Evolutionary conservation across 1,140 invertebrate genomes (phyloP).

Genomic region (Magallana ariakensis): DNA sequence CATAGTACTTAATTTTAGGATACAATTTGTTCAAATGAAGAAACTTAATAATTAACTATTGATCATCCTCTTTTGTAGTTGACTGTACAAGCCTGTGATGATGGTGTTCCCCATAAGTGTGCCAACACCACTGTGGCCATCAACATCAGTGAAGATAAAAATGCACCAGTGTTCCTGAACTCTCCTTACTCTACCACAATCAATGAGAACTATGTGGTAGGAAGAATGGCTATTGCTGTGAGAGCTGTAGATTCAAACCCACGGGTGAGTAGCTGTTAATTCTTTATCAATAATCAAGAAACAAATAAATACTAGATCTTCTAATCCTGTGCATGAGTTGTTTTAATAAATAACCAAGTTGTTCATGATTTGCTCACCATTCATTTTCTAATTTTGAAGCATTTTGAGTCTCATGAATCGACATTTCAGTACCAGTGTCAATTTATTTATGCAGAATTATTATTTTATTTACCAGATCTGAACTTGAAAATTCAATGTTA

Average conservation of each 20-base stretch:
- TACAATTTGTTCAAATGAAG: no score
- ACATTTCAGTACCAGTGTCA: no score
- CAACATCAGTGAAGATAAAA: conserved; percentile 85
- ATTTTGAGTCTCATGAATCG: no score
- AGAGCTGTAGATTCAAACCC: conserved; percentile 47
- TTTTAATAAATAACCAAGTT: not conserved
- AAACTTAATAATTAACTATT: no score
- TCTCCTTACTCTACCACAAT: conserved; percentile 53
- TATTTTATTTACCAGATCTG: no score
- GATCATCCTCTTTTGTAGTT: conserved; percentile 63
- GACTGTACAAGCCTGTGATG: conserved; percentile 92
- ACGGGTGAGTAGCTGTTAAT: conserved; percentile 48
- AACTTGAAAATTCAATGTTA: not conserved
- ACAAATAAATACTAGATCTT: not conserved
- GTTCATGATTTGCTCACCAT: not conserved
- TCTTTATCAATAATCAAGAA: not conserved
- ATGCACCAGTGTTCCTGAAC: conserved; percentile 88
- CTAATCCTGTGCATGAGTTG: not conserved
- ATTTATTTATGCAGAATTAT: no score
- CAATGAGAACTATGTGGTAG: conserved; percentile 52
- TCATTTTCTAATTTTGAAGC: no score
- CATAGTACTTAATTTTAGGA: no score
- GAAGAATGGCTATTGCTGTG: conserved; percentile 40
- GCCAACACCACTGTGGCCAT: conserved; percentile 92
- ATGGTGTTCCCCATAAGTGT: conserved; percentile 89